Evolutionary conservation across 2,797 vertebrate species (phyloP), one percentile per base, ranked within the genome.

Genomic region (Setipinna tenuifilis): DNA sequence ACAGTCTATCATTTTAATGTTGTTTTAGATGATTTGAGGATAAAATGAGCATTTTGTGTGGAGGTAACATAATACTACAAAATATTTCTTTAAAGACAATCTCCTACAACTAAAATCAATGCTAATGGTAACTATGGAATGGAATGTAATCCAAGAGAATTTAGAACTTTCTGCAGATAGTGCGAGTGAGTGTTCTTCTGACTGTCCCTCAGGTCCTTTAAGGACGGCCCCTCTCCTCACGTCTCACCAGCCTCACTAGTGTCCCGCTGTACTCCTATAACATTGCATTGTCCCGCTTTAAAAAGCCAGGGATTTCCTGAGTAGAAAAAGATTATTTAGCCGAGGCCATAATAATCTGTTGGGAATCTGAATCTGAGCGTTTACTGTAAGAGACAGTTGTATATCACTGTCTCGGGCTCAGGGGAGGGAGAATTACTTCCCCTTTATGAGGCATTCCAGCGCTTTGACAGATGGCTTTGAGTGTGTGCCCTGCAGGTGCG

Each of bases 391-490:
- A 21, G 80, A 61, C 84, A n/a, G 16, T 82, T 17, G 31, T 54
- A 54, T 54, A 54, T 54, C 54, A 82, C 31, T 19, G 16, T 75
- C 83, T 75, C 57, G 48, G 83, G 61, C 80, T 82, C 7, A 54
- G 54, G 48, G 75, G 81, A 85, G 35, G 16, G 12, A n/a, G n/a
- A n/a, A n/a, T 86, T 82, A 19, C 5, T 59, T 41, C 31, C 28
- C 28, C 28, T 31, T 41, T 21, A 41, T 50, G 19, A 9, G 14
- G 48, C 50, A 71, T 86, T 85, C 41, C 84, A 75, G 50, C 68
- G 82, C 83, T 87, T 81, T 83, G 82, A 86, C 86, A 85, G 86
- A 88, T 87, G 87, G 83, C 89, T 87, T 85, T 75, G 83, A 75
- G 88, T 88, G 71, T 46, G 84, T 35, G 57, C 58, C 59, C 16